These are phyloP conservation scores for Unio delphinus DNA, from an alignment of 2,888 invertebrate species.

Conservation along the genomic window DNA sequence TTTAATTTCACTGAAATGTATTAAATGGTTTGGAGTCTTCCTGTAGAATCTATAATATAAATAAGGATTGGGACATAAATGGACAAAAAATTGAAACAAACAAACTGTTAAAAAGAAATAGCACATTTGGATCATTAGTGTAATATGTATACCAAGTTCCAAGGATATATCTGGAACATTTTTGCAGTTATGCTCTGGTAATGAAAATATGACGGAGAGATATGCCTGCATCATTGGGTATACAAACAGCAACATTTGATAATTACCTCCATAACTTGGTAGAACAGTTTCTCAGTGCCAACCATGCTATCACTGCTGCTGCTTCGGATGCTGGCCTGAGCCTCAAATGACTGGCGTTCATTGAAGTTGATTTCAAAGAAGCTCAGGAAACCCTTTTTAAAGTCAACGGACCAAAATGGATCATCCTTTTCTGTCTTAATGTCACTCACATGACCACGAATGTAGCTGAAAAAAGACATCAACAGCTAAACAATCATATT, in stretches of 20 bases:
- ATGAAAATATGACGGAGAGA: no score
- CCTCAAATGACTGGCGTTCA: slow-evolving; percentile 32
- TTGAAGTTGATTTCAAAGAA: slow-evolving; percentile 63
- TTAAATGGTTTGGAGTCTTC: no score
- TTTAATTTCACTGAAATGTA: no score
- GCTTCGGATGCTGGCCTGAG: slow-evolving; percentile 14
- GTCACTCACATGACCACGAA: slow-evolving; percentile 45
- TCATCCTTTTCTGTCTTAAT: slow-evolving; percentile 62
- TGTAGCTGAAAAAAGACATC: slow-evolving; percentile 31
- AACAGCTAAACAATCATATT: background rate
- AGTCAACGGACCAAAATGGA: slow-evolving; percentile 70
- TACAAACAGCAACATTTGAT: background rate
- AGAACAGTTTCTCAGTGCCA: slow-evolving; percentile 21
- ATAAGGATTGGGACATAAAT: no score
- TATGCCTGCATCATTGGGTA: background rate
- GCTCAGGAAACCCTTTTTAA: slow-evolving; percentile 69
- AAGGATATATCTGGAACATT: no score
- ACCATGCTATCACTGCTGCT: background rate
- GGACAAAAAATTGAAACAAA: no score
- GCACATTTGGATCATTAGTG: no score
- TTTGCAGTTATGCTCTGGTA: no score
- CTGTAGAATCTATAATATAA: no score
- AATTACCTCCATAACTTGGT: slow-evolving; percentile 53
- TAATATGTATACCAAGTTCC: no score
- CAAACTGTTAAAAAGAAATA: no score